Evolutionary conservation across 2,888 invertebrate genomes (phyloP), one percentile per base, ranked within the genome.

Genomic region (Drosophila setosimentum): DNA sequence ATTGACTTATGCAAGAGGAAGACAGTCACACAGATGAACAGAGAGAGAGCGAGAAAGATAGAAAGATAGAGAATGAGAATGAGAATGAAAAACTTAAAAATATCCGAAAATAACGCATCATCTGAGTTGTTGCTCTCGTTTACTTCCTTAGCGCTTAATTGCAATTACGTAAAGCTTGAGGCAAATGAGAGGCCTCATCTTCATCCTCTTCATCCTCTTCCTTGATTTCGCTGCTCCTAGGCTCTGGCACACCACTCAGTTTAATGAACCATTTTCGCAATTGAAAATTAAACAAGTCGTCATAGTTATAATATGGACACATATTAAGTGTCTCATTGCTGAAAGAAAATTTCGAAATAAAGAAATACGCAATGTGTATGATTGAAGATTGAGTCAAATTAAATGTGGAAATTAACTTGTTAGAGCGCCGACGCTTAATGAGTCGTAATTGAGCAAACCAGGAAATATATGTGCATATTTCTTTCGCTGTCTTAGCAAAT

Each of bases 121-220:
- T 45, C 24, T 54, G 61, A 75, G 51, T 67, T 73, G 55, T 40
- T 61, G 76, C 73, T 80, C 54, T 69, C 68, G 80, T 67, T 73
- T 65, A 73, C 83, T 88, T 88, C 87, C 83, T 85, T 82, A 76
- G 66, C 57, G 75, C 89, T 83, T 83, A 86, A 83, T 83, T 83
- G 87, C 89, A 88, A 88, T 87, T 86, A 83, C 83, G 85, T 69
- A 62, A 80, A 77, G 73, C 83, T 79, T 68, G 73, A 75, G 71
- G 67, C 62, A 64, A 73, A 57, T 42, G 33, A 61, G 66, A 58
- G 57, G 67, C 45, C 16, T 45, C 24, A 45, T 24, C 45, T 21
- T 21, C 45, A 13, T 6, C 37, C 33, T 4, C 45, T 45, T n/a
- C 49, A 37, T n/a, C 37, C 50, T 21, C 10, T 45, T 27, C 18